Evolutionary conservation across 2,888 invertebrate genomes (phyloP).

Genomic region (Cetonia aurata): DNA sequence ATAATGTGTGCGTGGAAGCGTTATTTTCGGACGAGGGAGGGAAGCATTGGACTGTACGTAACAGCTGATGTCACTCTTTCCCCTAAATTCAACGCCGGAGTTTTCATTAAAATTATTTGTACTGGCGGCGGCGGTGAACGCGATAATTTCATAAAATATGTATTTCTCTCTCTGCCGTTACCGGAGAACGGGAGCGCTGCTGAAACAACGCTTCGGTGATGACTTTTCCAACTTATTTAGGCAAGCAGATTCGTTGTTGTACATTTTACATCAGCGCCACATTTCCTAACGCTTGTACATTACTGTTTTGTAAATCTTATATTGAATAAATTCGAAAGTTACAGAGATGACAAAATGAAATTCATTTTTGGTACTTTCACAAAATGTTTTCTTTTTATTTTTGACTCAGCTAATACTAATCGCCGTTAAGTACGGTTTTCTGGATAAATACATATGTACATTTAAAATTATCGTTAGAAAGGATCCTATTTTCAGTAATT

Average conservation of each 20-base stretch:
- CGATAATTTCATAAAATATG: constrained; percentile 67
- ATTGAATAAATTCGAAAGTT: too few species aligned
- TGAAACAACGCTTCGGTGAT: constrained; percentile 20
- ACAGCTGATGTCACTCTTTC: constrained; percentile 69
- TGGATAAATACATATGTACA: too few species aligned
- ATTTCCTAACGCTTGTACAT: too few species aligned
- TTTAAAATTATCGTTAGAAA: too few species aligned
- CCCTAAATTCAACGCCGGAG: constrained; percentile 62
- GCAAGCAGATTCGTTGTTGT: constrained; percentile 8
- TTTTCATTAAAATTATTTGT: constrained; percentile 68
- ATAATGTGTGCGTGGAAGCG: constrained; percentile 64
- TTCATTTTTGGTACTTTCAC: too few species aligned
- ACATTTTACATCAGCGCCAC: constrained; percentile 12
- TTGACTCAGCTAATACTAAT: too few species aligned
- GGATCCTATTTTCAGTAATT: too few species aligned
- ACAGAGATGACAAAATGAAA: too few species aligned
- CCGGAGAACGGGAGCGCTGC: not conserved
- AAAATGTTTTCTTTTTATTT: too few species aligned
- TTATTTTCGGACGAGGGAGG: constrained; percentile 63
- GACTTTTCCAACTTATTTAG: constrained; percentile 29
- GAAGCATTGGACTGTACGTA: constrained; percentile 67
- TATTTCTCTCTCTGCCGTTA: constrained; percentile 57
- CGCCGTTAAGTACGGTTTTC: too few species aligned
- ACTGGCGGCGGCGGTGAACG: constrained; percentile 59
- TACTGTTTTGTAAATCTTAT: too few species aligned